Evolutionary conservation across 2,888 invertebrate species (phyloP).

Genomic region (Panopea generosa): DNA sequence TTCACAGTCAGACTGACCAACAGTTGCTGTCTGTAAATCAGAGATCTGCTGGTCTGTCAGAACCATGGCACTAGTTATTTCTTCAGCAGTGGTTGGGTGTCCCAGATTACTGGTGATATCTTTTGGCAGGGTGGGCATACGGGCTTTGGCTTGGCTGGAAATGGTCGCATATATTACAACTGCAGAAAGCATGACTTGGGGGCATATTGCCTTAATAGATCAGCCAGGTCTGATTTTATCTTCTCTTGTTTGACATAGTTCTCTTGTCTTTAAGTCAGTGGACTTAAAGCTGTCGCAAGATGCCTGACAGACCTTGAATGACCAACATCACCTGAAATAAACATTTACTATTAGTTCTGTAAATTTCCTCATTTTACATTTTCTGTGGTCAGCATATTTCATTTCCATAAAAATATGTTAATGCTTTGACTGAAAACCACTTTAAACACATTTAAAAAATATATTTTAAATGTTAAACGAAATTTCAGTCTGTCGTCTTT

Average conservation of each 20-base stretch:
- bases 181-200: conserved; percentile 10
- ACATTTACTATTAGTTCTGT: too few species aligned
- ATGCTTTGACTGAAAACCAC: too few species aligned
- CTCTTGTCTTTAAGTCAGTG: conserved; percentile 7
- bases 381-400: too few species aligned
- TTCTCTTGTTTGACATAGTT: conserved; percentile 2
- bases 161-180: conserved; percentile 8
- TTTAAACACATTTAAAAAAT: too few species aligned
- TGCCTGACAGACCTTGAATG: conserved; percentile 17
- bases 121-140: conserved; percentile 22
- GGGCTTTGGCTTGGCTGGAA: conserved; percentile 1
- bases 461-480: too few species aligned
- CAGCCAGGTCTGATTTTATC: conserved; percentile 10
- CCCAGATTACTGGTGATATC: conserved; percentile 12
- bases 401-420: too few species aligned
- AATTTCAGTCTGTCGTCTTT: too few species aligned
- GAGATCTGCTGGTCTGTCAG: neutral
- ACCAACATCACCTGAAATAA: conserved; percentile 14
- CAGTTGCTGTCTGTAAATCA: conserved; percentile 6
- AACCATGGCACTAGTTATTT: conserved; percentile 12
- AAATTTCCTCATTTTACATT: too few species aligned
- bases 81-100: conserved; percentile 18
- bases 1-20: conserved; percentile 7
- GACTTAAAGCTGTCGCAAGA: conserved; percentile 13
- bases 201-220: neutral